Evolutionary conservation across 2,888 invertebrate species (phyloP).

Genomic region (Synergus gifuensis): DNA sequence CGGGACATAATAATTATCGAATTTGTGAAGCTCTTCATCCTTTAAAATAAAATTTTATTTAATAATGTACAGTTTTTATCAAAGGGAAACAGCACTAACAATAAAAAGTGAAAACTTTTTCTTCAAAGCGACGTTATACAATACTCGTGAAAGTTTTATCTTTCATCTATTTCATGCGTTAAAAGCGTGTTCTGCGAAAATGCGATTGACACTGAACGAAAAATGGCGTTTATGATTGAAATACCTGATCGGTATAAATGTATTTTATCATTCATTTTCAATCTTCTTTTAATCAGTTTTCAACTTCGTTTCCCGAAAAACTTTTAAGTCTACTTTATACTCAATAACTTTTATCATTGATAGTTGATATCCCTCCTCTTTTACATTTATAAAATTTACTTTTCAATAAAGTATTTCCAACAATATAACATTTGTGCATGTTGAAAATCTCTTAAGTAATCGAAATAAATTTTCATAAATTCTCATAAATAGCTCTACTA

Average conservation of each 20-base stretch:
- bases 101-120: not conserved
- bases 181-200: constrained; percentile 18
- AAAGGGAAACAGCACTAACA: not conserved
- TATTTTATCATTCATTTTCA: constrained; percentile 21
- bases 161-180: constrained; percentile 12
- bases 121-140: not conserved
- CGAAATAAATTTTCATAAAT: not conserved
- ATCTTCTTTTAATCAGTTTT: constrained; percentile 13
- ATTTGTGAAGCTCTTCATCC: too few relatives aligned
- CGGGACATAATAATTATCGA: too few relatives aligned
- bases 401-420: not conserved
- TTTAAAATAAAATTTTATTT: too few relatives aligned
- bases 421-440: not conserved
- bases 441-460: not conserved
- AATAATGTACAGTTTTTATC: not conserved
- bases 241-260: constrained; percentile 15
- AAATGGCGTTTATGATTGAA: constrained; percentile 11
- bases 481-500: not conserved
- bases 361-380: not conserved
- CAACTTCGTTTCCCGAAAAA: not conserved
- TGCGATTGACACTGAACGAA: constrained; percentile 22
- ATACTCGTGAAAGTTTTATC: constrained; percentile 25
- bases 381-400: constrained; percentile 10
- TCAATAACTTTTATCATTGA: not conserved
- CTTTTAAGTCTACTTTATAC: constrained; percentile 13